A percentile compares a stretch with the other conserved stretches of the same genome.
phyloP scores from a whole-genome alignment of 2,888 invertebrate genomes.

The Odontocerum albicorne region DNA sequence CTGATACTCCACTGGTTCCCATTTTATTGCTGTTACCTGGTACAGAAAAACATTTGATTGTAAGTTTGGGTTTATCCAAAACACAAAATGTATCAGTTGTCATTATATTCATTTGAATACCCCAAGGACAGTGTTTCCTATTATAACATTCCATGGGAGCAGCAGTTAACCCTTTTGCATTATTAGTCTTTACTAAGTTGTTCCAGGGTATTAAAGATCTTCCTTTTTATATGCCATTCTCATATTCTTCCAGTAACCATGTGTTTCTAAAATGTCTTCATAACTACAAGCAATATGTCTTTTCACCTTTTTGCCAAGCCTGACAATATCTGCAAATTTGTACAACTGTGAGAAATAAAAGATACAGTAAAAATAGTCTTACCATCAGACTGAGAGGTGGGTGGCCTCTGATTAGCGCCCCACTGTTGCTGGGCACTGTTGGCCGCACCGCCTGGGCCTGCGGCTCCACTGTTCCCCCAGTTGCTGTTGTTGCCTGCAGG shows the following conservation, averaged over 20 bases:
- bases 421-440: constrained; percentile 50
- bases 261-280: not conserved
- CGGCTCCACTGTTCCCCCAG: constrained; percentile 46
- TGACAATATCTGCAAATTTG: not conserved
- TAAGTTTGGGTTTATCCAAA: too few species aligned
- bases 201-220: too few species aligned
- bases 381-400: constrained; percentile 57
- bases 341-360: not conserved
- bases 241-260: too few species aligned
- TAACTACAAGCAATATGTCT: not conserved
- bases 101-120: too few species aligned
- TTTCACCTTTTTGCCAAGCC: not conserved
- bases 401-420: constrained; percentile 54
- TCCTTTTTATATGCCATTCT: too few species aligned
- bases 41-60: constrained; percentile 36
- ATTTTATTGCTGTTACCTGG: constrained; percentile 57
- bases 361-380: constrained; percentile 24
- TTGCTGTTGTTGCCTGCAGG: constrained; percentile 37
- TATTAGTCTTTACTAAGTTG: too few species aligned
- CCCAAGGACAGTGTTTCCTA: too few species aligned
- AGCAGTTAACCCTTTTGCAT: too few species aligned
- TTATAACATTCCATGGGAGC: too few species aligned
- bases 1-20: constrained; percentile 38
- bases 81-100: too few species aligned
- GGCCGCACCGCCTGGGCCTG: constrained; percentile 51